Base-by-base conservation (phyloP, 2,113 vertebrate genomes). In the Trematocara variabile region DNA sequence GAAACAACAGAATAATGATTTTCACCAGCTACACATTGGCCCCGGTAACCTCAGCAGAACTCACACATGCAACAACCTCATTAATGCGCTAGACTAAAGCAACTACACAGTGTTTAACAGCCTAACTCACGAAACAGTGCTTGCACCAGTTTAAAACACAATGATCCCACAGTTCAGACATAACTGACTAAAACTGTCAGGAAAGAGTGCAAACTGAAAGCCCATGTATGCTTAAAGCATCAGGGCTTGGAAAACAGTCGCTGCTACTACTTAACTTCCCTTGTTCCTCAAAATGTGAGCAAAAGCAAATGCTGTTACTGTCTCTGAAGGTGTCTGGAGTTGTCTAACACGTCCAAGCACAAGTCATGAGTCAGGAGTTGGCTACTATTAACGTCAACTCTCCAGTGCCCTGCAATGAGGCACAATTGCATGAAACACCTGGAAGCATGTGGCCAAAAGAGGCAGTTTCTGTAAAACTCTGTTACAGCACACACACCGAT, bases 351-450 rank as follows among this genome's bases (percentile, higher is more conserved):
- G 2, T 60, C 44, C 44, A 50, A 81, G 79, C 78, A 63, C 55
- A 44, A 86, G 82, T 90, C 82, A 86, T 92, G 87, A 92, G 88
- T 88, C 90, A 88, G 88, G 86, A 92, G 92, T 93, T 93, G 54
- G 86, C 78, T 83, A 92, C 75, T 86, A 75, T 75, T 16, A 82
- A 14, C 84, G 34, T 79, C 85, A 92, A 89, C 90, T 92, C 87
- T 88, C 82, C 86, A 22, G 58, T 75, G 78, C 70, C 87, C 91
- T 93, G 88, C 91, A 93, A 73, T 85, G 84, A 90, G 89, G 82
- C 89, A 88, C 84, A 89, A 82, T 84, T 81, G 85, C 89, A 89
- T 77, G 63, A 87, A 90, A 86, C 84, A 89, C 85, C 86, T 80
- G 70, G 39, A 81, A 93, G 77, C 88, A 91, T 86, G 90, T 93